Evolutionary conservation across 2,888 invertebrate species (phyloP).

Genomic region (Drosophila lacicola): DNA sequence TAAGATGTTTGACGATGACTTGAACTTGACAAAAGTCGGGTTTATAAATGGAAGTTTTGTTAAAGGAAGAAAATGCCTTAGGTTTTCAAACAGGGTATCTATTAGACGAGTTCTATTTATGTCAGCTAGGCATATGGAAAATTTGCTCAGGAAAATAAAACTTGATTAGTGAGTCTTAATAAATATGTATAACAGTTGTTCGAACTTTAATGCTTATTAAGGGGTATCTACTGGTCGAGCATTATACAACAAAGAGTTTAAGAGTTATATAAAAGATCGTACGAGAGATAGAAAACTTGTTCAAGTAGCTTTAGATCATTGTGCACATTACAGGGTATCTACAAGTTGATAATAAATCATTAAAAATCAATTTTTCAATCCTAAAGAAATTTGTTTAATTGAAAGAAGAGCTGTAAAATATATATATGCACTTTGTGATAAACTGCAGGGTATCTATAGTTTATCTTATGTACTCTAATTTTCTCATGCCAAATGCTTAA

Average conservation of each 20-base stretch:
- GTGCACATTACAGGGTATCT: neutral
- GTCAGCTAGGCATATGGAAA: no score
- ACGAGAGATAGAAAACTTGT: neutral
- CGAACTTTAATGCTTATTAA: no score
- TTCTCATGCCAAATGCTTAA: neutral
- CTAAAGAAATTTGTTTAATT: neutral
- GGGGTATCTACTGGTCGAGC: neutral
- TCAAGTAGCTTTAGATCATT: neutral
- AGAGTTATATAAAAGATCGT: neutral
- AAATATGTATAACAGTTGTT: no score
- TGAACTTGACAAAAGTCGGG: neutral
- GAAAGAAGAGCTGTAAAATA: neutral
- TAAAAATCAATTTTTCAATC: neutral
- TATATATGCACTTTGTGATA: neutral
- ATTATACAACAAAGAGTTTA: neutral
- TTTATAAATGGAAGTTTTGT: neutral
- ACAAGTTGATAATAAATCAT: neutral
- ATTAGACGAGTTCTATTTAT: no score
- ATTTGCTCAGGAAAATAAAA: no score
- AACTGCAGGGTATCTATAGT: neutral
- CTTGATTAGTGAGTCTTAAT: no score
- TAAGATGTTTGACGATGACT: no score
- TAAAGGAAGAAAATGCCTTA: no score
- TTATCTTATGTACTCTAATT: neutral
- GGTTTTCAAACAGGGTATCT: no score